Evolutionary conservation across 2,888 invertebrate species (phyloP).

Genomic region (Lasius platythorax): DNA sequence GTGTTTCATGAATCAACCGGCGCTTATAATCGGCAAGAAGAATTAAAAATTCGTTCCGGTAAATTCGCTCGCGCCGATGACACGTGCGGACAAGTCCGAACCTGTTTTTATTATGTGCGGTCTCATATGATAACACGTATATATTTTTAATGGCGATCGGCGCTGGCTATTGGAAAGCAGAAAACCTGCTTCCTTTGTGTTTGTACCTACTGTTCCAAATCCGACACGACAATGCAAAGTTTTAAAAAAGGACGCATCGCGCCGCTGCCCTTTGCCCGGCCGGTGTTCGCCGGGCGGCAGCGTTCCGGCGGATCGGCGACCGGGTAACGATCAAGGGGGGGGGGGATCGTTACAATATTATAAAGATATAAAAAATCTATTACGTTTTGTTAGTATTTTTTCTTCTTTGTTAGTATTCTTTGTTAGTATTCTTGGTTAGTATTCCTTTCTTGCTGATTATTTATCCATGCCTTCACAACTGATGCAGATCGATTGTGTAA

Average conservation of each 20-base stretch:
- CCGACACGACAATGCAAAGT: no score
- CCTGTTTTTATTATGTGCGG: background rate
- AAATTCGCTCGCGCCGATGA: background rate
- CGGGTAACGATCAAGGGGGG: no score
- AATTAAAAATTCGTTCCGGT: background rate
- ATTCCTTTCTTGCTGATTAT: background rate
- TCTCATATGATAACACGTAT: background rate
- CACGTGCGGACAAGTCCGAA: background rate
- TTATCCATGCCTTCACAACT: background rate
- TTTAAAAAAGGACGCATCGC: no score
- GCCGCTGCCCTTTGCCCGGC: no score
- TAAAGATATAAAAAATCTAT: no score
- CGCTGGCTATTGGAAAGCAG: background rate
- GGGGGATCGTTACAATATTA: no score
- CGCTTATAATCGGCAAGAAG: background rate
- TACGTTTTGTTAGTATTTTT: no score
- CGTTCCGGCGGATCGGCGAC: no score
- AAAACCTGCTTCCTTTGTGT: constrained; percentile 2
- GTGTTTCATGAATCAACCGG: background rate
- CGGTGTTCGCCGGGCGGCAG: no score
- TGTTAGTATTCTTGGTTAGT: no score
- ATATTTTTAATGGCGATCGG: background rate
- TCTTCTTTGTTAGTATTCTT: no score
- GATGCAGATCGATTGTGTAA: constrained; percentile 12
- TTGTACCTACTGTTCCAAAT: background rate